Conservation (phyloP, 2,797 vertebrate species). For the Craterocephalus amniculus region DNA sequence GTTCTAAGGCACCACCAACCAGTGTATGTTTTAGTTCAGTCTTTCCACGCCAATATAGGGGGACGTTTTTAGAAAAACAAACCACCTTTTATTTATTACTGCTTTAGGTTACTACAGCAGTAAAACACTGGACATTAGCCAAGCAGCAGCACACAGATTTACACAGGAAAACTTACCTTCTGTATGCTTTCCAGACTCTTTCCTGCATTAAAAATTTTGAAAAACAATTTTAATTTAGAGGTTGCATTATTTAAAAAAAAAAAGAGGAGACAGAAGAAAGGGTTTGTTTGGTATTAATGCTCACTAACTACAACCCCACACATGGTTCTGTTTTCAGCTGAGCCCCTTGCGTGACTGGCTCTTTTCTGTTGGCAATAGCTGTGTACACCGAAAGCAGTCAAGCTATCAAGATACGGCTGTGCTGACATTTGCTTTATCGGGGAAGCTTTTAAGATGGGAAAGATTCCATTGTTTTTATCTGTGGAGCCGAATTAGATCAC, state of each 20-base stretch:
- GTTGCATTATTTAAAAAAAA: constrained; percentile 56
- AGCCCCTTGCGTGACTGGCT: constrained; percentile 83
- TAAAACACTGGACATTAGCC: constrained; percentile 26
- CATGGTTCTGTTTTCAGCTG: constrained; percentile 84
- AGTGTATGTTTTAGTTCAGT: not conserved
- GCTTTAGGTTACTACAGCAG: constrained; percentile 26
- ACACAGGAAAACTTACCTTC: constrained; percentile 60
- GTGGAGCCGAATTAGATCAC: constrained; percentile 55
- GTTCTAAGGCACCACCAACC: not conserved
- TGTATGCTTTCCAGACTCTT: constrained; percentile 70
- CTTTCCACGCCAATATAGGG: constrained; percentile 11
- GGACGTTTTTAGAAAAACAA: constrained; percentile 13
- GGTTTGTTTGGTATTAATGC: constrained; percentile 76
- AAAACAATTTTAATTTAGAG: constrained; percentile 56
- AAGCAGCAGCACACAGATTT: constrained; percentile 47
- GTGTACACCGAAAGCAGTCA: constrained; percentile 54
- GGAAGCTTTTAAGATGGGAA: constrained; percentile 73
- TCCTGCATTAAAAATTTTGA: constrained; percentile 37
- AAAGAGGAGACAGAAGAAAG: constrained; percentile 58
- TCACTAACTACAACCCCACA: constrained; percentile 77
- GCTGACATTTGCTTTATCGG: constrained; percentile 75
- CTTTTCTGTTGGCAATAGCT: constrained; percentile 72
- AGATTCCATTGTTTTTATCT: constrained; percentile 71
- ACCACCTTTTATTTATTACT: constrained; percentile 25
- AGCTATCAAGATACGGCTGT: constrained; percentile 72